Evolutionary conservation across 2,113 vertebrate genomes (phyloP).

Genomic region (Lichenostomus cassidix): DNA sequence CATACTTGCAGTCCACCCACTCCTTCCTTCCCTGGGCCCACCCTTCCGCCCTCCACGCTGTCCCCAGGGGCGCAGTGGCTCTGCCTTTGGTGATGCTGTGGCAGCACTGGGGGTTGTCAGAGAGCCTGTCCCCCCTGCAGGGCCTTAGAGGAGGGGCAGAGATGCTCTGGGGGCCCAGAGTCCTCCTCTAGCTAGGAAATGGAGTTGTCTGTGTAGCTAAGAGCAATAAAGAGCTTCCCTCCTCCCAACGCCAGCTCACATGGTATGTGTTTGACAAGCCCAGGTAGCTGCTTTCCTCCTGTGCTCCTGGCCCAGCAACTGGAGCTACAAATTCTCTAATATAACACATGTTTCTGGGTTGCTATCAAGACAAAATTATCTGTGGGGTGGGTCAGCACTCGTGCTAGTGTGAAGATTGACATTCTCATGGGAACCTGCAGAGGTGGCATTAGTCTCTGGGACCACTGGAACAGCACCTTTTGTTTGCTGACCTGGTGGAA

Average conservation of each 20-base stretch:
- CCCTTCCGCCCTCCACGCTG: background rate
- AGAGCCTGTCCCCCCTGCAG: background rate
- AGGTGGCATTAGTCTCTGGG: background rate
- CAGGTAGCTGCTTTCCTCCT: background rate
- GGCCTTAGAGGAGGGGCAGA: background rate
- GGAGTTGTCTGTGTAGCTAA: background rate
- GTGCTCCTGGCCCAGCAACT: background rate
- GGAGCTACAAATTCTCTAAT: background rate
- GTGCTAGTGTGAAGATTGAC: background rate
- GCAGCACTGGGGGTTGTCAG: background rate
- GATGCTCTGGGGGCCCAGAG: rapidly evolving
- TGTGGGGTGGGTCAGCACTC: background rate
- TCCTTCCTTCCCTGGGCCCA: slow-evolving; percentile 43
- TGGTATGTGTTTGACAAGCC: background rate
- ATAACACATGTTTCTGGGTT: background rate
- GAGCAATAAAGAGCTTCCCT: background rate
- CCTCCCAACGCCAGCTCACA: rapidly evolving
- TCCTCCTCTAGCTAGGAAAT: background rate
- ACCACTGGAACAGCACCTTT: slow-evolving; percentile 13
- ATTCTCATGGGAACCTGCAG: background rate
- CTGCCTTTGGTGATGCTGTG: background rate
- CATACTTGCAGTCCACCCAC: slow-evolving; percentile 36
- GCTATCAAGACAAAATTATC: background rate
- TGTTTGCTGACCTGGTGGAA: slow-evolving; percentile 13
- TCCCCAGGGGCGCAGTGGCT: background rate